Evolutionary conservation across 1,140 invertebrate species (phyloP).

Genomic region (Anastrepha obliqua): DNA sequence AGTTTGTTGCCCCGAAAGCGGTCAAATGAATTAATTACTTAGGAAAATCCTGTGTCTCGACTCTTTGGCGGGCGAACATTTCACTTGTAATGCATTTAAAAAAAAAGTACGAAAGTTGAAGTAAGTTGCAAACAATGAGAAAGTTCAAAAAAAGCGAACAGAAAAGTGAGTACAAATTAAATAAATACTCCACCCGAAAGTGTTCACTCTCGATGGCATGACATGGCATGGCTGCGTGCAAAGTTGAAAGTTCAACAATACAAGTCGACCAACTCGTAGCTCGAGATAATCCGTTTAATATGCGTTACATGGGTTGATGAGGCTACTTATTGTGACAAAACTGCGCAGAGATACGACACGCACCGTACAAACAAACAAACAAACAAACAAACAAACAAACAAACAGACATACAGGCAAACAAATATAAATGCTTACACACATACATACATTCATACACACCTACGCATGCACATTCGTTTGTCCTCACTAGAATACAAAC

Average conservation of each 20-base stretch:
- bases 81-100: neutral
- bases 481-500: neutral
- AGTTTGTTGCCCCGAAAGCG: neutral
- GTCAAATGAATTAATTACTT: constrained; percentile 41
- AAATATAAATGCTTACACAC: too few relatives aligned
- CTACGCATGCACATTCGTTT: neutral
- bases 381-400: neutral
- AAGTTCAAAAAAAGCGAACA: neutral
- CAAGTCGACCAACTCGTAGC: neutral
- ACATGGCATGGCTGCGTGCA: neutral
- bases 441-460: neutral
- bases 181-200: neutral
- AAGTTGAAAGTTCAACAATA: constrained; percentile 27
- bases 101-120: neutral
- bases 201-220: too few relatives aligned
- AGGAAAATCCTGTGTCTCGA: constrained; percentile 14
- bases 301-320: neutral
- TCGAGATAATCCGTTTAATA: neutral
- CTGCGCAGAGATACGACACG: neutral
- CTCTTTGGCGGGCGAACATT: neutral
- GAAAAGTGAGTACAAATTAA: neutral
- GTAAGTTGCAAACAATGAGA: neutral
- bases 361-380: neutral
- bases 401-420: too few relatives aligned
- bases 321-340: constrained; percentile 21